Percentiles rank a stretch among this genome's conserved stretches.
Conservation (phyloP, 2,113 vertebrate genomes). For the Platycercus adscitus region DNA sequence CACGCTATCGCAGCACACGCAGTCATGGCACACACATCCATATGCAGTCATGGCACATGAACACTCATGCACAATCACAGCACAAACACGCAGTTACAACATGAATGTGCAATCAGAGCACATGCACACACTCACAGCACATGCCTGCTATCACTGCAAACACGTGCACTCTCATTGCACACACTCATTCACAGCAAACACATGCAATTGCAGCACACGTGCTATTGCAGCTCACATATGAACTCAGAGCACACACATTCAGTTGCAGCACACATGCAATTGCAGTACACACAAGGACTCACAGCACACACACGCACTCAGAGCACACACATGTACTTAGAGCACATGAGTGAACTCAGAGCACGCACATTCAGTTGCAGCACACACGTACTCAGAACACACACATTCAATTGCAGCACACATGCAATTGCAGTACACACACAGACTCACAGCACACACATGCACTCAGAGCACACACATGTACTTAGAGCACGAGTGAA, state of each 20-base stretch:
- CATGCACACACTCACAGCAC: fast-evolving
- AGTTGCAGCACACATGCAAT: background rate
- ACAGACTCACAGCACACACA: fast-evolving
- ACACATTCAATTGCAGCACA: fast-evolving
- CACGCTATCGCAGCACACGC: fast-evolving
- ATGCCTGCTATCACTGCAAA: background rate
- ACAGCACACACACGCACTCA: background rate
- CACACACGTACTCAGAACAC: fast-evolving
- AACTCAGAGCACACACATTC: background rate
- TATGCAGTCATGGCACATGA: fast-evolving
- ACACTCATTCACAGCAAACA: fast-evolving
- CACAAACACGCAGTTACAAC: background rate
- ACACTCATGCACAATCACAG: fast-evolving
- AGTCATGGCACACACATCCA: background rate
- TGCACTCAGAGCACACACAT: background rate
- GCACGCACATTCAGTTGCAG: no score
- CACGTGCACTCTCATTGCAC: background rate
- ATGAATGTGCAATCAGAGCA: fast-evolving
- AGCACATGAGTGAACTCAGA: no score
- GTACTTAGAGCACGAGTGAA: no score
- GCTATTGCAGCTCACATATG: fast-evolving
- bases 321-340: background rate
- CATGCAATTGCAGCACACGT: fast-evolving
- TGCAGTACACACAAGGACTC: fast-evolving
- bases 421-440: fast-evolving